phyloP scores from a whole-genome alignment of 2,113 vertebrate species.

The Arizona elegans region DNA sequence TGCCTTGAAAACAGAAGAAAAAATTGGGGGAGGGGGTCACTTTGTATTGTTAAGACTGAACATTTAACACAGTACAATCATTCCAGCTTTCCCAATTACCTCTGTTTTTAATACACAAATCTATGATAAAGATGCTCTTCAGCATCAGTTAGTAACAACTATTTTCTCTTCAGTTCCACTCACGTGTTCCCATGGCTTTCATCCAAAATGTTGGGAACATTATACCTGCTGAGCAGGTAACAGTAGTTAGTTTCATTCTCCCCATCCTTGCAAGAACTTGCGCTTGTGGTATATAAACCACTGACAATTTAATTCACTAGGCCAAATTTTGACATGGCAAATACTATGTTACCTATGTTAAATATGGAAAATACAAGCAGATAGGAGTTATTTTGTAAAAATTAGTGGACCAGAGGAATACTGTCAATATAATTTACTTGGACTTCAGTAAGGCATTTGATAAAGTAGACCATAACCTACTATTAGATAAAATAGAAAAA shows the following conservation, averaged over 20 bases:
- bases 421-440: no score
- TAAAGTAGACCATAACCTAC: no score
- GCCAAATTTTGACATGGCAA: slow-evolving; percentile 37
- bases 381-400: background rate
- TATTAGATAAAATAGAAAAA: no score
- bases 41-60: background rate
- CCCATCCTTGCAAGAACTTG: slow-evolving; percentile 45
- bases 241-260: slow-evolving; percentile 30
- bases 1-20: background rate
- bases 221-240: slow-evolving; percentile 42
- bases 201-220: slow-evolving; percentile 42
- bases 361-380: background rate
- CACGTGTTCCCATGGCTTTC: slow-evolving; percentile 54
- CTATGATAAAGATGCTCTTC: slow-evolving; percentile 40
- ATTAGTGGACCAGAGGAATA: no score
- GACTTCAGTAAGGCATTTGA: no score
- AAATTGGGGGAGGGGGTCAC: background rate
- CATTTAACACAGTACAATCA: slow-evolving; percentile 13
- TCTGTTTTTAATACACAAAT: slow-evolving; percentile 46
- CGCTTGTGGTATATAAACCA: slow-evolving; percentile 30
- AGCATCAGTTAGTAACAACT: slow-evolving; percentile 38
- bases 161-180: slow-evolving; percentile 37
- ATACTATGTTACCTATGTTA: background rate
- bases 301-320: slow-evolving; percentile 20
- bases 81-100: background rate